Base-by-base conservation (phyloP, 2,888 invertebrate genomes). In the Amblyjoppa proteus region DNA sequence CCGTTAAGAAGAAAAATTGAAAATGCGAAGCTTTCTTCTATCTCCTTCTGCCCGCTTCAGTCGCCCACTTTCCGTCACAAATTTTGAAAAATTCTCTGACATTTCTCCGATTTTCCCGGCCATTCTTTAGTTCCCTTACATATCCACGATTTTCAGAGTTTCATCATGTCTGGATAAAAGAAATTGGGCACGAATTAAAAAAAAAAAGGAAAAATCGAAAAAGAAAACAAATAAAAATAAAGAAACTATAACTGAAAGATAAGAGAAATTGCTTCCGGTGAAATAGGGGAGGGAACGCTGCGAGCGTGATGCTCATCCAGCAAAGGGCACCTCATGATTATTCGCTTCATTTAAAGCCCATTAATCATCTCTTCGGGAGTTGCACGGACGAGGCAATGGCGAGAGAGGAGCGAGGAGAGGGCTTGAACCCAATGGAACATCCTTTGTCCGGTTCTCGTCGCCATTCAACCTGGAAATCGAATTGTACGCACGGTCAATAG, bases 271-370 rank as follows among this genome's bases (percentile, higher is more conserved):
- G 64, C 64, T 34, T n/a, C n/a, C 34, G 64, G 31, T 28, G 28
- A 53, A 38, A 13, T 20, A 25, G 13, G 51, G 28, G 25, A 20
- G 51, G 31, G n/a, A 31, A 41, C 25, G 66, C 68, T 41, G 53
- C 56, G 41, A n/a, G n/a, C 64, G 28, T n/a, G 28, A 51, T 31
- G 49, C 20, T 34, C 64, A 64, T 76, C 31, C 28, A 77, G 66
- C 53, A 68, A 25, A 41, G 51, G 25, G 77, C 68, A 84, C 77
- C 81, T 87, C 84, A 86, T 88, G 86, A 89, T 88, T 89, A 89
- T 88, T 87, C 89, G 87, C 88, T 90, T 88, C 89, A 90, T 89
- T 90, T 88, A 87, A 87, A 88, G 87, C 77, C 87, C 87, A 89
- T 90, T 90, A 88, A 89, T 90, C 89, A 90, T 88, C 80, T 81